Evolutionary conservation across 1,140 invertebrate species (phyloP).

Genomic region (Vanessa tameamea): DNA sequence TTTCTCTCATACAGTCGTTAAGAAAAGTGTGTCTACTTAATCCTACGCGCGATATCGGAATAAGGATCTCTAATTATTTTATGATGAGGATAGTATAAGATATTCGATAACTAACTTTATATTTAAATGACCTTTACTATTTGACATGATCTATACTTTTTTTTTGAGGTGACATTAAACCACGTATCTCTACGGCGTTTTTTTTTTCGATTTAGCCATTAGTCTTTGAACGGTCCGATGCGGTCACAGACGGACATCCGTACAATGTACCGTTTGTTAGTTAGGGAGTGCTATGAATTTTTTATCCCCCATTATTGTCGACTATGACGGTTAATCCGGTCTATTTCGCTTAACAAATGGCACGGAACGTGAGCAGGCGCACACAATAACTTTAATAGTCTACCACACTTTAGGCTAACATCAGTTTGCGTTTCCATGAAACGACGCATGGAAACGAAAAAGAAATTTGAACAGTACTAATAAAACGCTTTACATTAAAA

Average conservation of each 20-base stretch:
- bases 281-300: slow-evolving; percentile 58
- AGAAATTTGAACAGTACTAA: no score
- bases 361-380: slow-evolving; percentile 42
- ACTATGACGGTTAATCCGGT: slow-evolving; percentile 56
- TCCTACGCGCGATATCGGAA: no score
- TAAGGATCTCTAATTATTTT: no score
- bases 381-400: slow-evolving; percentile 30
- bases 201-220: slow-evolving; percentile 7
- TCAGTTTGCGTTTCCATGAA: neutral
- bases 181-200: neutral
- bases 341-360: slow-evolving; percentile 54
- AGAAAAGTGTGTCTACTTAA: no score
- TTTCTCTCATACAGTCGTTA: no score
- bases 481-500: no score
- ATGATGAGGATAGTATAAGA: no score
- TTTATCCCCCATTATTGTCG: slow-evolving; percentile 69
- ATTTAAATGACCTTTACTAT: no score
- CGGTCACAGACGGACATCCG: slow-evolving; percentile 31
- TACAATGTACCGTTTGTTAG: slow-evolving; percentile 46
- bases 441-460: no score
- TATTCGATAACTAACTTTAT: no score
- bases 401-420: neutral
- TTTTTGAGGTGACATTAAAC: neutral
- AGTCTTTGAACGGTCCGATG: neutral
- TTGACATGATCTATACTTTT: no score